Evolutionary conservation across 2,888 invertebrate genomes (phyloP), one percentile per base, ranked within the genome.

Genomic region (Hecatera dysodea): DNA sequence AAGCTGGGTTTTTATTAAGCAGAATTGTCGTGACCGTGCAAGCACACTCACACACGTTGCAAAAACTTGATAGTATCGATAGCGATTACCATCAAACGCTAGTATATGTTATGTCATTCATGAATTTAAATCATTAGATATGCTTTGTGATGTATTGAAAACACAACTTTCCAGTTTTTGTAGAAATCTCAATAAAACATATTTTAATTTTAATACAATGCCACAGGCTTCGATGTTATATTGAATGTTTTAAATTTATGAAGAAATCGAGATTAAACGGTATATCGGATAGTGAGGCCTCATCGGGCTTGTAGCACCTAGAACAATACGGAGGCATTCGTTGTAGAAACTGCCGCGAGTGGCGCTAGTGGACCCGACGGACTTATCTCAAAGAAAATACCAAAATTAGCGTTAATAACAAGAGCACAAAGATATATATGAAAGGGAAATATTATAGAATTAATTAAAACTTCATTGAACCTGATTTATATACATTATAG

Each of bases 321-420:
- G 80, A 75, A 78, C 61, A 70, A 57, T 71, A 63, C n/a, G 80
- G 80, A 75, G 75, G 71, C 64, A 67, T 79, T 80, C n/a, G 29
- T 75, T 63, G 27, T 67, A 80, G 46, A 62, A 80, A 67, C 71
- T 62, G 55, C 61, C 67, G 74, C 72, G 46, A 71, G 46, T 74
- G 76, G 81, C 67, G 80, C 82, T 82, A 82, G 81, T 82, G 73
- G 82, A 72, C 69, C 24, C 19, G 29, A 29, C 17, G 19, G 33
- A 60, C 48, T 19, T n/a, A 67, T 76, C 71, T 75, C 80, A 75
- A 80, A 71, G 65, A 75, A 42, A 71, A 71, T 75, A 80, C 79
- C 80, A 75, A 80, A 75, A 68, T 72, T 80, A 80, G 67, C 46
- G 52, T 65, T 73, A 75, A 59, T 75, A 48, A 62, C 12, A 53